A percentile compares a stretch with the other conserved stretches of the same genome.
Evolutionary conservation across 2,888 invertebrate genomes (phyloP).

Genomic region (Augiades crinisus): DNA sequence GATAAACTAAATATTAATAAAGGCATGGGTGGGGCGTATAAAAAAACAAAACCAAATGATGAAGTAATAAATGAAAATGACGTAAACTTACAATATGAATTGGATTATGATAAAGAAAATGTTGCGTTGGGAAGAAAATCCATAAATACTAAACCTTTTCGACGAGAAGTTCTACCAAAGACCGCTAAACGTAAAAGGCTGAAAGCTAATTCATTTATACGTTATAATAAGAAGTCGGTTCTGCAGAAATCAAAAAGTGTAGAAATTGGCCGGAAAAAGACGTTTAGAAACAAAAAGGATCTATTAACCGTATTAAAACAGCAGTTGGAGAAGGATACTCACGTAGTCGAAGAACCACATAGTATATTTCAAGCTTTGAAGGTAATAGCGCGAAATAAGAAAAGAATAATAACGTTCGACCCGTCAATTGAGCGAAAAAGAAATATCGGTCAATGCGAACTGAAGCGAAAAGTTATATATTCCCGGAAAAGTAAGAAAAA

Average conservation of each 20-base stretch:
- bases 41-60: not conserved
- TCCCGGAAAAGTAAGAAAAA: constrained; percentile 30
- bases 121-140: not conserved
- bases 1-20: constrained; percentile 37
- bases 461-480: constrained; percentile 43
- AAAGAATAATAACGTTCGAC: constrained; percentile 25
- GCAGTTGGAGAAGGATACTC: constrained; percentile 41
- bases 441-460: constrained; percentile 37
- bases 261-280: constrained; percentile 20
- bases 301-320: constrained; percentile 50
- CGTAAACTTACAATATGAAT: not conserved
- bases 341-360: constrained; percentile 45
- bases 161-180: constrained; percentile 3
- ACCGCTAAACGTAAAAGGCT: constrained; percentile 23
- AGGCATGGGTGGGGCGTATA: not conserved
- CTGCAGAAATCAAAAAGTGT: constrained; percentile 29
- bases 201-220: constrained; percentile 35
- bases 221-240: constrained; percentile 27
- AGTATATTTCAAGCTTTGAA: constrained; percentile 56
- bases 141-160: not conserved
- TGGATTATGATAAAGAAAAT: not conserved
- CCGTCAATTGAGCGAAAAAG: constrained; percentile 17
- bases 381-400: constrained; percentile 51
- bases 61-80: not conserved
- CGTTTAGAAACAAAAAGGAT: constrained; percentile 39